Evolutionary conservation across 2,797 vertebrate species (phyloP), one percentile per base, ranked within the genome.

Genomic region (Holocentrus rufus): DNA sequence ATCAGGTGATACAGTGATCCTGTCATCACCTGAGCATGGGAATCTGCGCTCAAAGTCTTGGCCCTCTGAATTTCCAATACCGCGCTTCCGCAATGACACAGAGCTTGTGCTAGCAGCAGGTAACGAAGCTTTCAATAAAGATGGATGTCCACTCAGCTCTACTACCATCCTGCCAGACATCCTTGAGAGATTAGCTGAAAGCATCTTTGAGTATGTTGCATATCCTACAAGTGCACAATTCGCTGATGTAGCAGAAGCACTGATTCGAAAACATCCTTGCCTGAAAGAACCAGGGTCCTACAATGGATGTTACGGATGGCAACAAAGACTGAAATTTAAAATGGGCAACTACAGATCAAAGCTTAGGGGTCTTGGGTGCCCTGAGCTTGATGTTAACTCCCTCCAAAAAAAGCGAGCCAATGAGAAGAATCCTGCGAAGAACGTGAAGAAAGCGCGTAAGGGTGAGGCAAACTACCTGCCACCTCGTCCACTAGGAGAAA

Each of bases 301-400:
- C 18, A 81, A 77, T 58, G 77, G 76, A 54, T 79, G 53, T 31
- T 80, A 79, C 2, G 42, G 56, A 22, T 89, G 79, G 76, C 42
- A 68, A 57, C 75, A 78, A 5, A 56, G 82, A 10, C 53, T 81
- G 0, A 80, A 80, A 66, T 74, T 82, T 47, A 83, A 90, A 53
- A 82, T 84, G 75, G 58, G 52, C n/a, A 86, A 82, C 25, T 84
- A 72, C 13, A 65, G 81, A 14, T 15, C 34, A 0, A 81, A 86
- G 42, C 23, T 87, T 1, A 60, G 64, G 71, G 23, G 56, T 3
- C 44, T 71, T 20, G 69, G 76, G n/a, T 78, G 58, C n/a, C 76
- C 72, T 18, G 76, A 85, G 9, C 65, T 85, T 3, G 65, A 76
- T 1, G 65, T 79, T 2, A 87, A 87, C 67, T 65, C 69, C 7